Percentiles rank a stretch among this genome's conserved stretches.
phyloP scores from a whole-genome alignment of 2,888 invertebrate species.

The Andrena fulva region DNA sequence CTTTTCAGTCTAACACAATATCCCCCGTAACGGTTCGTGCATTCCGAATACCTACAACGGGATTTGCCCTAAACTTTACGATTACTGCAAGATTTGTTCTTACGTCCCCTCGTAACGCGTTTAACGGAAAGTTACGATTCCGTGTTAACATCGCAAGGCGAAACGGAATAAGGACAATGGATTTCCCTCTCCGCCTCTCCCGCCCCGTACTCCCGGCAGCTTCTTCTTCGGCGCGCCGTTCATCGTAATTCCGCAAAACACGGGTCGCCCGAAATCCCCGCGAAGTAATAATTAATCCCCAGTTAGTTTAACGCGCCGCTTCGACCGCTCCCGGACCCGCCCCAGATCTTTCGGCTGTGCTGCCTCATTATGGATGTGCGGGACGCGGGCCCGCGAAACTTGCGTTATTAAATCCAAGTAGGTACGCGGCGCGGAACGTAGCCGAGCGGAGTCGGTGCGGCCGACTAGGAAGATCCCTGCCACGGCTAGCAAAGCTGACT shows the following conservation, averaged over 20 bases:
- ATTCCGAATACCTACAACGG: not conserved
- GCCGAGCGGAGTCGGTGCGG: conserved; percentile 6
- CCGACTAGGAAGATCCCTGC: conserved; percentile 18
- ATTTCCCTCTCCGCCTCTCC: not conserved
- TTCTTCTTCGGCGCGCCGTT: not conserved
- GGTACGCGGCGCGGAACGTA: conserved; percentile 41
- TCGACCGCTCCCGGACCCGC: conserved; percentile 18
- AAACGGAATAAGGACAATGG: not conserved
- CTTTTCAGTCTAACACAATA: not conserved
- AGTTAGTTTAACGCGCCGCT: conserved; percentile 34
- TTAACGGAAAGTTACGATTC: conserved; percentile 7
- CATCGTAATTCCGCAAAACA: conserved; percentile 14
- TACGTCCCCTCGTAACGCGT: not conserved
- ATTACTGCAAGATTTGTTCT: conserved; percentile 14
- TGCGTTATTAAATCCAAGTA: conserved; percentile 69
- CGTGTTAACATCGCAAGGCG: not conserved
- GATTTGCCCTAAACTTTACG: conserved; percentile 15
- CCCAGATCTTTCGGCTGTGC: conserved; percentile 3
- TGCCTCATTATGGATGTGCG: conserved; percentile 32
- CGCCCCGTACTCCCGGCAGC: not conserved
- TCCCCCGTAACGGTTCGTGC: conserved; percentile 4
- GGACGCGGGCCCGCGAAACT: conserved; percentile 44
- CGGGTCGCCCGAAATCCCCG: not conserved
- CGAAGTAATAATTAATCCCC: conserved; percentile 48
- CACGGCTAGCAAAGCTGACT: conserved; percentile 48